Percentiles rank a stretch among this genome's conserved stretches.
Evolutionary conservation across 2,113 vertebrate species (phyloP).

Genomic region (Isichthys henryi): DNA sequence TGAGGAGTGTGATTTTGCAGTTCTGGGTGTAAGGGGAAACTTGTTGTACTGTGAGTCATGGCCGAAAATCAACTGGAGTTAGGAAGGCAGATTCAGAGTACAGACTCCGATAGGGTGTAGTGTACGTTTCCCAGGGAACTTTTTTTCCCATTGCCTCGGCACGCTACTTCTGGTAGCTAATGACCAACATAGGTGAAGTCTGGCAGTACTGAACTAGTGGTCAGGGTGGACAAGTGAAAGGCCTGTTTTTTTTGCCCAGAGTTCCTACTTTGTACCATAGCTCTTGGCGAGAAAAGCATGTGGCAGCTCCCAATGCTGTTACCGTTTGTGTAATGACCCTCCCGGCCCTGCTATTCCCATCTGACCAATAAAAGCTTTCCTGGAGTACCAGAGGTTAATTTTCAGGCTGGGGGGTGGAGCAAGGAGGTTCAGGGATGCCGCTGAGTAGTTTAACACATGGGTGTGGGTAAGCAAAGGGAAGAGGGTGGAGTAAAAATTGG

Average conservation of each 20-base stretch:
- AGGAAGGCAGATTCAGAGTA: neutral
- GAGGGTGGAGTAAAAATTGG: slow-evolving; percentile 24
- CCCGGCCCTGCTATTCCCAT: slow-evolving; percentile 43
- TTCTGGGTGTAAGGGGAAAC: neutral
- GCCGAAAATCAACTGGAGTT: neutral
- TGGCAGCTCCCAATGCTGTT: slow-evolving; percentile 24
- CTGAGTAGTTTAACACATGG: slow-evolving; percentile 49
- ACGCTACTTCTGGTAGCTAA: slow-evolving; percentile 27
- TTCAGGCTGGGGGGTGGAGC: slow-evolving; percentile 21
- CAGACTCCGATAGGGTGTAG: neutral
- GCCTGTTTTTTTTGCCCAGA: neutral
- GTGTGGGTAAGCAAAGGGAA: slow-evolving; percentile 29
- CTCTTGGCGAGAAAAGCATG: slow-evolving; percentile 42
- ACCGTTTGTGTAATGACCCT: slow-evolving; percentile 37
- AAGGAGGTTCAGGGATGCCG: slow-evolving; percentile 25
- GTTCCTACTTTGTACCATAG: slow-evolving; percentile 21
- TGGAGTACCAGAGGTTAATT: slow-evolving; percentile 39
- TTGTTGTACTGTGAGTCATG: neutral
- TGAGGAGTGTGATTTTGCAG: neutral
- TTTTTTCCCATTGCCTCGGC: neutral
- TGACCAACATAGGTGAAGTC: slow-evolving; percentile 16
- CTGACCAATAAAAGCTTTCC: slow-evolving; percentile 41
- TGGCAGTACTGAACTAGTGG: neutral
- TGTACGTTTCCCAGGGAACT: neutral
- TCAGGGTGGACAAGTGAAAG: neutral